Percentiles rank a stretch among this genome's conserved stretches.
Evolutionary conservation across 2,797 vertebrate genomes (phyloP).

Genomic region (Prunella strophiata): DNA sequence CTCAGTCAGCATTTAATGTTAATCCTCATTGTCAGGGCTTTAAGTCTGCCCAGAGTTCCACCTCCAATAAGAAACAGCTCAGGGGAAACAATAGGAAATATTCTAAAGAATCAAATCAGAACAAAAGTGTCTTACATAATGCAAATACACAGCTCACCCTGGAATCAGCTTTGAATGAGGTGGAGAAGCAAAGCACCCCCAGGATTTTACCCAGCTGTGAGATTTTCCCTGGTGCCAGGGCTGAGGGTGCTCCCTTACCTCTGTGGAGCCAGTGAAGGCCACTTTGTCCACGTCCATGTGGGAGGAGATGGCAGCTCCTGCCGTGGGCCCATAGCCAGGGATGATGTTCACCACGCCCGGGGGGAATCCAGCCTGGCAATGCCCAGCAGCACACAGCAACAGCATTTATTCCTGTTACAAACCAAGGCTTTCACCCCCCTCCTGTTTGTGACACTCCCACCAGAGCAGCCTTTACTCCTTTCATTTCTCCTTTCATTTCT

Average conservation of each 20-base stretch:
- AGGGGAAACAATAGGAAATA: neutral
- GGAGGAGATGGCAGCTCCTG: constrained; percentile 89
- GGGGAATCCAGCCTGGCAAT: constrained; percentile 90
- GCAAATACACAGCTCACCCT: neutral
- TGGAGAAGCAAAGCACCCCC: neutral
- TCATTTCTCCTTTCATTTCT: neutral
- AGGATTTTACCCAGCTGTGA: neutral
- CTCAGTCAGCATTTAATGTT: neutral
- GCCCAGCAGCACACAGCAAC: neutral
- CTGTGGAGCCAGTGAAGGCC: constrained; percentile 95
- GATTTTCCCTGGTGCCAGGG: accelerated
- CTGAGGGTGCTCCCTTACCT: constrained; percentile 74
- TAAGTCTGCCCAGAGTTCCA: neutral
- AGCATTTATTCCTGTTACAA: neutral
- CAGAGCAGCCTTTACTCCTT: neutral
- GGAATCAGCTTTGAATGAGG: neutral
- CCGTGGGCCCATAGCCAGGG: constrained; percentile 88
- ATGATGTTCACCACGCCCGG: constrained; percentile 95
- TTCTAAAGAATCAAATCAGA: neutral
- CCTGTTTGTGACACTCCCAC: accelerated
- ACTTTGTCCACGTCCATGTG: constrained; percentile 94
- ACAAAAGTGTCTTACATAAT: neutral
- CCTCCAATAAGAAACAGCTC: neutral
- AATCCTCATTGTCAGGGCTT: neutral
- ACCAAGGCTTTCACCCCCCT: neutral